phyloP scores from a whole-genome alignment of 2,888 invertebrate species.

The Drosophila suboccidentalis region DNA sequence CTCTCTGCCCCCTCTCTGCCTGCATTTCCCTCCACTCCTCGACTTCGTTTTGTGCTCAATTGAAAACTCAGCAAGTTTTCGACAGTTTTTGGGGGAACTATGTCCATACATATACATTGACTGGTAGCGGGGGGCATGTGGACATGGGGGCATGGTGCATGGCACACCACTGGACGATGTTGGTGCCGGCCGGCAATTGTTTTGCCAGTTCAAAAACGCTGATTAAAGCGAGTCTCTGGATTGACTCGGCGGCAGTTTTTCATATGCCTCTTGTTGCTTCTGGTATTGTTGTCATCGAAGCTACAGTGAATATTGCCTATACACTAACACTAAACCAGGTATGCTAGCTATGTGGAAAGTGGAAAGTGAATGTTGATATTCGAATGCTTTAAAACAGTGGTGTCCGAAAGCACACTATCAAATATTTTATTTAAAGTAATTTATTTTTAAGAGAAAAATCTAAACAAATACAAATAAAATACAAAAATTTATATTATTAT shows the following conservation, averaged over 20 bases:
- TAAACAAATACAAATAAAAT: no score
- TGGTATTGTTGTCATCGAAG: constrained; percentile 59
- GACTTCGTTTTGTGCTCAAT: constrained; percentile 58
- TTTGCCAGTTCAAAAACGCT: constrained; percentile 69
- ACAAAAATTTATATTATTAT: no score
- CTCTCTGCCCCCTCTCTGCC: background rate
- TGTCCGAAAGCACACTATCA: no score
- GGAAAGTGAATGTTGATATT: background rate
- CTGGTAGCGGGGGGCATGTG: background rate
- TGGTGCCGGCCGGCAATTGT: constrained; percentile 78
- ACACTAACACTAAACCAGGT: constrained; percentile 2
- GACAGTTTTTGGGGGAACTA: constrained; percentile 53
- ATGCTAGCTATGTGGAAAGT: background rate
- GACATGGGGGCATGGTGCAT: background rate
- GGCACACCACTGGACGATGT: constrained; percentile 20
- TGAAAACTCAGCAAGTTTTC: constrained; percentile 78
- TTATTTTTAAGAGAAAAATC: no score
- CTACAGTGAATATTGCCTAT: constrained; percentile 20
- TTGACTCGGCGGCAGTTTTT: constrained; percentile 18
- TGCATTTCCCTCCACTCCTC: background rate
- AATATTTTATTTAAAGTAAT: no score
- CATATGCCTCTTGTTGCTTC: constrained; percentile 59
- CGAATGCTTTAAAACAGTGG: background rate
- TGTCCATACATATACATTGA: background rate
- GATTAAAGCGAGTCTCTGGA: constrained; percentile 67